Evolutionary conservation across 2,113 vertebrate species (phyloP), one percentile per base, ranked within the genome.

Genomic region (Hippocampus zosterae): DNA sequence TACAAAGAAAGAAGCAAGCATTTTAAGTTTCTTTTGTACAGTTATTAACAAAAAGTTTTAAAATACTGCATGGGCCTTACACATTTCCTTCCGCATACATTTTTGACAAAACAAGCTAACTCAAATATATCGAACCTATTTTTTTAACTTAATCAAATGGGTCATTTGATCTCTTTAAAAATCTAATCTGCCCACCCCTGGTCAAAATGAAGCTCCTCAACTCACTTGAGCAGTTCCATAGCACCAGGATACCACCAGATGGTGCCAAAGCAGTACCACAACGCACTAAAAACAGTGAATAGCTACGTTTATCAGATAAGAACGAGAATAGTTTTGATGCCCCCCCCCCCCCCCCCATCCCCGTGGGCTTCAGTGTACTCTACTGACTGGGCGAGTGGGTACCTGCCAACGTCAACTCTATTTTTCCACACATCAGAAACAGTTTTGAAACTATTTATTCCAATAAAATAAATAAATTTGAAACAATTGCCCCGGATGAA

Each of bases 391-490:
- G 53, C 8, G 1, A 57, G 55, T 57, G 23, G 23, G 55, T 27
- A 27, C n/a, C 53, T 56, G 15, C 3, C 5, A 78, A 75, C 63
- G 74, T 66, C 75, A 63, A 80, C 53, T 40, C 19, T 27, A 37
- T 8, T 18, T 83, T 85, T 88, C 81, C 83, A 85, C 81, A 82
- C 79, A 71, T 67, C 79, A 76, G 79, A 84, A 84, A 87, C 85
- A 77, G 76, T 89, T 37, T 86, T 87, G 72, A 88, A 88, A 91
- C 89, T 86, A 80, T 87, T 93, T 89, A 93, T 93, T 93, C 90
- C 82, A 85, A 71, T 85, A 92, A 86, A 91, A 93, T 92, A 92
- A 89, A 89, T 89, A 92, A 88, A 88, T 90, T 70, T 92, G 85
- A 83, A 88, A 86, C 86, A 5, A 37, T 6, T 37, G 33, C 33